Base-by-base conservation (phyloP, 1,140 invertebrate species). In the Panagrolaimus sp. region DNA sequence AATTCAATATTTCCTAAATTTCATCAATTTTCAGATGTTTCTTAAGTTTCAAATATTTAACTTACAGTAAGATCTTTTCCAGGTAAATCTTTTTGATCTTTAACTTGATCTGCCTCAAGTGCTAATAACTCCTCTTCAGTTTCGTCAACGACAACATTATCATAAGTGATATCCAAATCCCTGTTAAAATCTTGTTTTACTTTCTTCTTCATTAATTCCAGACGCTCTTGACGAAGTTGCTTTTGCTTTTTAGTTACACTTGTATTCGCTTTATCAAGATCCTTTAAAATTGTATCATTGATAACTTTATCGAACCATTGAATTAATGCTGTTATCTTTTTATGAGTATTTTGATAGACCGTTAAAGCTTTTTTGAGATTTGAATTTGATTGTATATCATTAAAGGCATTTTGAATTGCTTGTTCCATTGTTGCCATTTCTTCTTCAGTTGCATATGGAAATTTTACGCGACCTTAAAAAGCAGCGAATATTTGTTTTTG, bases 241-340 rank as follows among this genome's bases (percentile, higher is more conserved):
- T 78, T 82, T 66, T 81, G 80, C 17, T 73, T 71, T 46, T 81
- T 81, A 8, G 69, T 67, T 55, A 81, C 78, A 55, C 73, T 73
- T 17, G 71, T 76, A 46, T 82, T 82, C 8, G 80, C 78, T 64
- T 78, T 75, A 63, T 81, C 80, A 58, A 81, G 58, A 67, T 81
- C 79, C 52, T 83, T 83, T 45, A 82, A 38, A 65, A 81, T 81
- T 12, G 79, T 81, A 12, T 82, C 80, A 43, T 76, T 80, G 43
- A 81, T 81, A 26, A 81, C 79, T 66, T 87, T 84, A 71, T 88
- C 86, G 74, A 89, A 87, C 88, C 88, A 89, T 71, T 88, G 86
- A 15, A 86, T 78, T 0, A 89, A 76, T 0, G 87, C 86, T 12
- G 83, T 80, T 4, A 85, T 82, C 70, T 88, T 80, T 69, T 85